Evolutionary conservation across 2,797 vertebrate genomes (phyloP).

Genomic region (Meriones psammophilus): DNA sequence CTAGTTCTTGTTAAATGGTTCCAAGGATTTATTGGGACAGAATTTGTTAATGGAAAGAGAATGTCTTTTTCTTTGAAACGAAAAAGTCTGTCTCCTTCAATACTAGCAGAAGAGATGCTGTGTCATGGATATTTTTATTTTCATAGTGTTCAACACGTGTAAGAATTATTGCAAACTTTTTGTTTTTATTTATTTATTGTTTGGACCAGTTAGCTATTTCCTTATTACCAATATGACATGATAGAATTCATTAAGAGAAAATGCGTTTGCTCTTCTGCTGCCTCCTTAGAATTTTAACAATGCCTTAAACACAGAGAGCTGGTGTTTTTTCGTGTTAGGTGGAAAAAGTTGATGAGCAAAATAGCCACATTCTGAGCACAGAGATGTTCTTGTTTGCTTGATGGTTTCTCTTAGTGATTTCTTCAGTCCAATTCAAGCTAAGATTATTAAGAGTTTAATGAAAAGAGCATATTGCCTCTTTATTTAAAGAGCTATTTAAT

Average conservation of each 20-base stretch:
- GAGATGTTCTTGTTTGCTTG: constrained; percentile 65
- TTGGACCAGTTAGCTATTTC: constrained; percentile 42
- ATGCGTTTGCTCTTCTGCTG: background rate
- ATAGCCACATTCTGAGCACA: constrained; percentile 17
- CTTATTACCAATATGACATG: constrained; percentile 57
- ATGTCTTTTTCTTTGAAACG: constrained; percentile 41
- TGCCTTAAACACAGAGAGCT: background rate
- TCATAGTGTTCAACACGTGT: background rate
- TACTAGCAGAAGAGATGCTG: background rate
- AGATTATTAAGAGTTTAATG: constrained; percentile 80
- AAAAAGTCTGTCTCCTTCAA: constrained; percentile 2
- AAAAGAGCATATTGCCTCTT: constrained; percentile 76
- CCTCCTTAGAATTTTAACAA: constrained; percentile 67
- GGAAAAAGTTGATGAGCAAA: constrained; percentile 44
- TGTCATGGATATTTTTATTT: constrained; percentile 50
- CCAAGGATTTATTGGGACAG: constrained; percentile 46
- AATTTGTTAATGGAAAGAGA: constrained; percentile 60
- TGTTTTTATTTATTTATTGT: background rate
- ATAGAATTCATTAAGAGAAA: constrained; percentile 64
- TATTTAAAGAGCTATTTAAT: constrained; percentile 78
- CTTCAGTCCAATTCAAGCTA: constrained; percentile 59
- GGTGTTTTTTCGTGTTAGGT: constrained; percentile 42
- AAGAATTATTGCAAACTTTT: background rate
- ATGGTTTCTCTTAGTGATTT: constrained; percentile 67
- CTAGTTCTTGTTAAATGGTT: constrained; percentile 55